A percentile compares a stretch with the other conserved stretches of the same genome.
Evolutionary conservation across 2,888 invertebrate species (phyloP).

Genomic region (Epiblema foenella): DNA sequence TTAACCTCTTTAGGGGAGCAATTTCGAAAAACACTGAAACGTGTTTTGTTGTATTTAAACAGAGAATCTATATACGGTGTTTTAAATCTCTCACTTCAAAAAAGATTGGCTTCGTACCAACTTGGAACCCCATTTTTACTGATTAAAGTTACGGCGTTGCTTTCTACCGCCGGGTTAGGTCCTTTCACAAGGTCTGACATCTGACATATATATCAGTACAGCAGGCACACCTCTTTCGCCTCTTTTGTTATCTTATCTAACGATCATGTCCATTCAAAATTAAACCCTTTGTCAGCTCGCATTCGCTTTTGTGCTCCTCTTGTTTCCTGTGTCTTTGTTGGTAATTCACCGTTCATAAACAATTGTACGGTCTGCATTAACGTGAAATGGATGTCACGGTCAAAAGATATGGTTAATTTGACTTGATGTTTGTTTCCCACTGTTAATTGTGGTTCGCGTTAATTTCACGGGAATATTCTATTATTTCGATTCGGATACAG

Average conservation of each 20-base stretch:
- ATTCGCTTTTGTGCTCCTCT: conserved; percentile 30
- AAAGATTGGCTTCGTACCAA: too few species aligned
- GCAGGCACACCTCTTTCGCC: conserved; percentile 28
- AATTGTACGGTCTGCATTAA: conserved; percentile 42
- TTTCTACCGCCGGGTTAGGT: not conserved
- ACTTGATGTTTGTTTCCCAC: conserved; percentile 26
- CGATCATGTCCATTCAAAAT: conserved; percentile 39
- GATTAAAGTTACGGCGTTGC: not conserved
- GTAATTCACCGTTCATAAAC: conserved; percentile 42
- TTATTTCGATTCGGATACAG: not conserved
- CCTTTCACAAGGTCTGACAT: not conserved
- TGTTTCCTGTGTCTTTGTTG: conserved; percentile 40
- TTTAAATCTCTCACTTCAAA: too few species aligned
- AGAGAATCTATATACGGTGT: too few species aligned
- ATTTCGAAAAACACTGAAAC: too few species aligned
- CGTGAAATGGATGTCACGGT: conserved; percentile 44
- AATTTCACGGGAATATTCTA: not conserved
- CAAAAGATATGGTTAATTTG: conserved; percentile 39
- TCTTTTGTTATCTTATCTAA: conserved; percentile 39
- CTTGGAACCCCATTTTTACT: too few species aligned
- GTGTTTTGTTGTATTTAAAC: too few species aligned
- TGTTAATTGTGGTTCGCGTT: conserved; percentile 23
- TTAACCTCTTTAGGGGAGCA: too few species aligned
- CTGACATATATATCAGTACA: not conserved
- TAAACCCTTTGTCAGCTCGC: conserved; percentile 38